Conservation (phyloP, 2,888 invertebrate genomes). For the Epinotia ramella region DNA sequence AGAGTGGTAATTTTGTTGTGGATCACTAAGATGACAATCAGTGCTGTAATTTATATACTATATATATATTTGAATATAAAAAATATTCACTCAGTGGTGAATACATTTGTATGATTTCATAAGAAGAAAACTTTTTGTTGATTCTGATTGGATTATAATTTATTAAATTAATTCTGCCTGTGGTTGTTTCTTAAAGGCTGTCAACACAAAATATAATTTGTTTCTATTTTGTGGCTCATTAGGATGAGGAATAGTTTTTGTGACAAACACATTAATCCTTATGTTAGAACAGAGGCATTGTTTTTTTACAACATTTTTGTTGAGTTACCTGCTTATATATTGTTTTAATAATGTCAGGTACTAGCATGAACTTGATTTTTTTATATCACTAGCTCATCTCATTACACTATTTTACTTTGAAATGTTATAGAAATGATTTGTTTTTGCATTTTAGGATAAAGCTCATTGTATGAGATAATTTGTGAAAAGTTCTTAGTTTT, state of each 20-base stretch:
- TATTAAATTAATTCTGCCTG: constrained; percentile 20
- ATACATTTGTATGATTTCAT: constrained; percentile 39
- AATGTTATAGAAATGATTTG: constrained; percentile 64
- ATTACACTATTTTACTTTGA: constrained; percentile 54
- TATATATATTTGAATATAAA: constrained; percentile 61
- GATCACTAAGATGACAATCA: constrained; percentile 67
- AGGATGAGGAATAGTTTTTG: constrained; percentile 24
- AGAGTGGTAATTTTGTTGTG: constrained; percentile 67
- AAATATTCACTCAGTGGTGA: constrained; percentile 13
- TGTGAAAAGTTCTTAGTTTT: constrained; percentile 71
- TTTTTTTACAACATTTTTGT: constrained; percentile 50
- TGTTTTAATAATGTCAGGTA: constrained; percentile 23
- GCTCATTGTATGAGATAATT: constrained; percentile 67
- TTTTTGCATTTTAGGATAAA: constrained; percentile 69
- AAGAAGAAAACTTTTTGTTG: constrained; percentile 62
- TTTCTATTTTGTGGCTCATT: constrained; percentile 12
- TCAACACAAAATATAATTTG: constrained; percentile 50
- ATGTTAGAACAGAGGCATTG: constrained; percentile 45
- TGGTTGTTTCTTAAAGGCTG: constrained; percentile 29
- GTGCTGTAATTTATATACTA: constrained; percentile 67
- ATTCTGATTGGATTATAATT: constrained; percentile 47
- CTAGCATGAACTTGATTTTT: constrained; percentile 22
- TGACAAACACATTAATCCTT: constrained; percentile 5
- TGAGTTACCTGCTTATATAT: constrained; percentile 47
- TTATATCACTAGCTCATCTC: constrained; percentile 28